A percentile compares a stretch with the other conserved stretches of the same genome.
Conservation (phyloP, 2,113 vertebrate genomes). For the Smithornis capensis region DNA sequence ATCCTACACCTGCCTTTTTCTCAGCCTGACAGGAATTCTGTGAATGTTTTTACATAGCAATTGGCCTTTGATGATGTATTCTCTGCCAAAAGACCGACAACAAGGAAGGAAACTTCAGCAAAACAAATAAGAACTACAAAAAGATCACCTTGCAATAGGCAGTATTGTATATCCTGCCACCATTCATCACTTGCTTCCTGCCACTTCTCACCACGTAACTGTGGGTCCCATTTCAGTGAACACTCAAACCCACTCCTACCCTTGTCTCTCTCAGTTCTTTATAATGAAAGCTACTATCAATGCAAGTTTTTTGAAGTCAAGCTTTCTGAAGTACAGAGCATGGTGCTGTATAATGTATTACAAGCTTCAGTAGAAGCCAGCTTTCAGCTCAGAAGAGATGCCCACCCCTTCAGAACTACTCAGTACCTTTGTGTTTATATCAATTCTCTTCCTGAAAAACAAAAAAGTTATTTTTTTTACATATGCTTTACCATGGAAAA, state of each 20-base stretch:
- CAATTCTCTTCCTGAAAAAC: background rate
- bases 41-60: background rate
- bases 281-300: background rate
- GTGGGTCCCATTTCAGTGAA: rapidly evolving
- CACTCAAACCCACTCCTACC: background rate
- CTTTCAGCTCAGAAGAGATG: background rate
- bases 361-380: background rate
- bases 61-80: background rate
- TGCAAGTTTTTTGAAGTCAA: background rate
- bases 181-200: background rate
- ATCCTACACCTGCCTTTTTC: background rate
- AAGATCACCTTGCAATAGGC: background rate
- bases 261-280: background rate
- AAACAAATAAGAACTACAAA: background rate
- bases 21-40: background rate
- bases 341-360: background rate
- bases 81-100: background rate
- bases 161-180: background rate
- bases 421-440: background rate
- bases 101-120: background rate
- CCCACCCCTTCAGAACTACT: background rate
- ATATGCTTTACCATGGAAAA: background rate
- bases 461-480: background rate
- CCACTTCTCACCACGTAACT: background rate
- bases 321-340: background rate